Percentiles rank a stretch among this genome's conserved stretches.
These are phyloP conservation scores for Mormyrus proboscirostris DNA, from an alignment of 2,797 vertebrate species.

Conservation along the genomic window DNA sequence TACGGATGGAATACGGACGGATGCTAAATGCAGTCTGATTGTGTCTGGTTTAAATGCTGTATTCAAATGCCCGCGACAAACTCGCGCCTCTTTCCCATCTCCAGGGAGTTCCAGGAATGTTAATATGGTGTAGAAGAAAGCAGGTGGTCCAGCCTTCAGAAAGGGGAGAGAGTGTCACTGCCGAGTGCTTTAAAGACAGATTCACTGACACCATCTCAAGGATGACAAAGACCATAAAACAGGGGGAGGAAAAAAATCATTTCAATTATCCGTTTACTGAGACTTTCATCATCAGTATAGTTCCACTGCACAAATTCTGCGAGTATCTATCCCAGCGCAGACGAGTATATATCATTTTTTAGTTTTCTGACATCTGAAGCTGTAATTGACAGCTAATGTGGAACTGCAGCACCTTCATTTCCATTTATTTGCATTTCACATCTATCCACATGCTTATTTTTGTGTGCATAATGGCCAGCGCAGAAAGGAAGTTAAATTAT, in stretches of 20 bases:
- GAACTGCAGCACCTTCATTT: background rate
- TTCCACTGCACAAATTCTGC: background rate
- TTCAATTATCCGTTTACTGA: background rate
- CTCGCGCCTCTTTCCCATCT: background rate
- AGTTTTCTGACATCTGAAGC: background rate
- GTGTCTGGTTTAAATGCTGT: conserved; percentile 27
- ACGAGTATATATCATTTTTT: background rate
- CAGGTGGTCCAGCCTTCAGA: background rate
- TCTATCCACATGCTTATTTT: background rate
- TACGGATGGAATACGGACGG: background rate
- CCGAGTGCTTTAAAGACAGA: background rate
- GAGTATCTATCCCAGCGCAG: background rate
- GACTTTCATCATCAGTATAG: background rate
- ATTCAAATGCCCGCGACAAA: conserved; percentile 8
- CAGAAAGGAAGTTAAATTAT: background rate
- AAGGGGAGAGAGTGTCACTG: background rate
- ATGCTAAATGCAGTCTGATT: conserved; percentile 26
- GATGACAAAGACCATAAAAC: background rate
- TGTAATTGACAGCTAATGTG: background rate
- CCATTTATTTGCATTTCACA: background rate
- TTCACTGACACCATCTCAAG: background rate
- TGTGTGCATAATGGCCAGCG: background rate
- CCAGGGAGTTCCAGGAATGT: conserved; percentile 14
- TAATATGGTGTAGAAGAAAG: conserved; percentile 13
- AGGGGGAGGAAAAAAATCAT: background rate